Base-by-base conservation (phyloP, 2,888 invertebrate species). In the Eupithecia tripunctaria region DNA sequence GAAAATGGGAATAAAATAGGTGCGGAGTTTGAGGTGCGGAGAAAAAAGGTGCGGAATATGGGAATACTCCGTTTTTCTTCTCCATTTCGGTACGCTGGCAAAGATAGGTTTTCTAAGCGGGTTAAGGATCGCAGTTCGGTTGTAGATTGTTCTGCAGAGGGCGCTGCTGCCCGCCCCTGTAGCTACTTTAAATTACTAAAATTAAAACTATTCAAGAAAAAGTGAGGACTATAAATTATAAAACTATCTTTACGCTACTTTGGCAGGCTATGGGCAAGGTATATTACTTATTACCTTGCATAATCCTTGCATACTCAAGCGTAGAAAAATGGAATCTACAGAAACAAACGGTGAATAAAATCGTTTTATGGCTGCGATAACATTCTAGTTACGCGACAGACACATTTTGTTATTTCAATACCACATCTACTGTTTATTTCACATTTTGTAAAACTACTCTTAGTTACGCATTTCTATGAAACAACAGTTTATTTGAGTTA, bases 301-400 rank as follows among this genome's bases (percentile, higher is more conserved):
- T 51, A 51, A 21, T 51, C 21, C 51, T 59, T 29, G 18, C 25
- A 60, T 27, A 32, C 62, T 18, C 4, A 32, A 62, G 62, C 32
- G 27, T 41, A 10, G 41, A 27, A 65, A 70, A 65, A 70, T 21
- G 27, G 1, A 59, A 66, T 59, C 56, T 41, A n/a, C 1, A 51
- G 27, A 64, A 63, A 69, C 38, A 0, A 65, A 15, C 38, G n/a
- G 29, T 32, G 21, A n/a, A 66, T 56, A 70, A 70, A 70, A 1
- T 6, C 21, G 14, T 65, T 70, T 70, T 70, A 70, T 65, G 21
- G 79, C 80, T 78, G 65, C 76, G 86, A 84, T 86, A 86, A 83
- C 84, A 84, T 82, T 84, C 80, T 85, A 75, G 79, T 79, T 79
- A 70, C 74, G 70, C 71, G 62, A 70, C 56, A 29, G 29, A 38